phyloP scores from a whole-genome alignment of 2,888 invertebrate genomes.

The Zonitis immaculata region DNA sequence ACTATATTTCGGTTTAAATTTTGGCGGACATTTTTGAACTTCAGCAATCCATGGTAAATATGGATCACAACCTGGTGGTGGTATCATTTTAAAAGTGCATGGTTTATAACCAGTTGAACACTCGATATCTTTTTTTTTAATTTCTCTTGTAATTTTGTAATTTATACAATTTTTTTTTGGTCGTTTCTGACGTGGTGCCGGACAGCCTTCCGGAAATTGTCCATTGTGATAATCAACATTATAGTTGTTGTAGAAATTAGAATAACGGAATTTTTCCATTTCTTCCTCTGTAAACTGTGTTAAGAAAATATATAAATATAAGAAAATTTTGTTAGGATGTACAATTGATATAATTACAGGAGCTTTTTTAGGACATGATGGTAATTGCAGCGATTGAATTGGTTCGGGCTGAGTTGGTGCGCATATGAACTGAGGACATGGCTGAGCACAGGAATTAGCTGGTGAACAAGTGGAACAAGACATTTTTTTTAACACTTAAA shows the following conservation, averaged over 20 bases:
- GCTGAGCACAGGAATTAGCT: not conserved
- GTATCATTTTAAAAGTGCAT: slow-evolving; percentile 40
- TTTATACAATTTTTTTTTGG: slow-evolving; percentile 27
- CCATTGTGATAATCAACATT: slow-evolving; percentile 37
- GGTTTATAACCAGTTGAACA: slow-evolving; percentile 47
- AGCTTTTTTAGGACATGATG: not conserved
- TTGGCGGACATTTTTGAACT: slow-evolving; percentile 42
- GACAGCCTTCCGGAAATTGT: not conserved
- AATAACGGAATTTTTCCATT: slow-evolving; percentile 21
- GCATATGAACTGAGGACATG: not conserved
- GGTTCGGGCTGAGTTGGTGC: not conserved
- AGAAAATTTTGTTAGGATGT: no score
- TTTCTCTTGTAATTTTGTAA: slow-evolving; percentile 20
- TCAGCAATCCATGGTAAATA: slow-evolving; percentile 42
- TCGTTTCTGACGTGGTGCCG: not conserved
- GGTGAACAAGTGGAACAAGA: not conserved
- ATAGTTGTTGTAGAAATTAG: slow-evolving; percentile 43
- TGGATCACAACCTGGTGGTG: slow-evolving; percentile 41
- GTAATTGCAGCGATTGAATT: not conserved
- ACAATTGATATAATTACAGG: not conserved
- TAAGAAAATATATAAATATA: no score
- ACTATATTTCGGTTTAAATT: slow-evolving; percentile 33
- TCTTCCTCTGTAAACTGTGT: not conserved
- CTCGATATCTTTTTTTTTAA: slow-evolving; percentile 21
- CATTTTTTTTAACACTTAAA: not conserved